Evolutionary conservation across 2,113 vertebrate genomes (phyloP), one percentile per base, ranked within the genome.

Genomic region (Stigmatopora nigra): DNA sequence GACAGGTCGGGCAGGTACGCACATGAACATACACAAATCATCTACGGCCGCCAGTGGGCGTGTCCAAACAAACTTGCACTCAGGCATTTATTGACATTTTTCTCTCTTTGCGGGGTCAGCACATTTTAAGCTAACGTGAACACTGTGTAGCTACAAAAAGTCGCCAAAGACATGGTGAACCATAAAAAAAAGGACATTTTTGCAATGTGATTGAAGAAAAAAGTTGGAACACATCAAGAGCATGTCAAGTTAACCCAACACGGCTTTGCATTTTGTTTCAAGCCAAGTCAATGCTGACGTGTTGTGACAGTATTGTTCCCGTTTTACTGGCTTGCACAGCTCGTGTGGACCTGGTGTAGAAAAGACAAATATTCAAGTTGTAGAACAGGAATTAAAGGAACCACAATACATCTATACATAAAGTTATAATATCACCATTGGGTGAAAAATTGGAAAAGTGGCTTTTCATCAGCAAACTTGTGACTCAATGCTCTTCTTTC

Each of bases 1-100:
- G 72, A 76, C 82, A 73, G 75, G 78, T 78, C 67, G 75, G 78
- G 76, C 84, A 87, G 73, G 86, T 86, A 84, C 62, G 35, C 63
- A 74, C 84, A 78, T 45, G 78, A 72, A 77, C 61, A 38, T 1
- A 70, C 44, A 35, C 61, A 10, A 19, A 19, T 55, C 62, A 65
- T 64, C 69, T 63, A 60, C 60, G 36, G 8, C 68, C 52, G 31
- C 61, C 35, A 41, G 55, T 69, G 74, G 80, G 86, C 72, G 83
- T 83, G 78, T 81, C 45, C 64, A 66, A 61, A 70, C 67, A 69
- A 76, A 65, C 65, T 60, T 67, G 68, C 63, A 75, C 74, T 44
- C 36, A 61, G 57, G 74, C 48, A 61, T 71, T 59, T 60, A 2
- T 45, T 20, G 1, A 63, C 15, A 47, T 48, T 22, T 36, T 49